These are phyloP conservation scores for Prunella fulvescens DNA, from an alignment of 2,113 vertebrate genomes.

Conservation along the genomic window DNA sequence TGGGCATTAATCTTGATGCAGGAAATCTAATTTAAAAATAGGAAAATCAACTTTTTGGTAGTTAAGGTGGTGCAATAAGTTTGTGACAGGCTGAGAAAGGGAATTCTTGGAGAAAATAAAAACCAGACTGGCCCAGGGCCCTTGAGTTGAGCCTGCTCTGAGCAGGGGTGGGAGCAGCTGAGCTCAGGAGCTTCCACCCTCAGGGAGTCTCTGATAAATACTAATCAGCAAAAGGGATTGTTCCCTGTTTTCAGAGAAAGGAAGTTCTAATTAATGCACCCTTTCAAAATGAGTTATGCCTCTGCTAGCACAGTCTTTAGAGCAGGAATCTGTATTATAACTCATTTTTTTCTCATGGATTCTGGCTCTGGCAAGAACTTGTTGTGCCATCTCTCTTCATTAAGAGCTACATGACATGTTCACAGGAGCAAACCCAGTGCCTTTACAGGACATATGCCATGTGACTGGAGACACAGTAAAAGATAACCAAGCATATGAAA, in stretches of 20 bases:
- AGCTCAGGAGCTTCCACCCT: not conserved
- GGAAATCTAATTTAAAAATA: not conserved
- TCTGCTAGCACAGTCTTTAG: not conserved
- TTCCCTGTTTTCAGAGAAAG: not conserved
- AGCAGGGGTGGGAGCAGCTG: not conserved
- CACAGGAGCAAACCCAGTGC: constrained; percentile 25
- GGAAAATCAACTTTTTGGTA: not conserved
- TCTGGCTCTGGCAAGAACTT: not conserved
- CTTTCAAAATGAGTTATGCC: not conserved
- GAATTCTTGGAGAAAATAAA: not conserved
- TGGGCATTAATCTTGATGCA: not conserved
- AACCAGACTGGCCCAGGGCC: not conserved
- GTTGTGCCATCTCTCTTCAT: constrained; percentile 55
- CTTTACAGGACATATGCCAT: constrained; percentile 37
- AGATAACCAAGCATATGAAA: constrained; percentile 54
- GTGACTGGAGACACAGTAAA: constrained; percentile 25
- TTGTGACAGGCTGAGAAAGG: not conserved
- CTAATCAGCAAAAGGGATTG: not conserved
- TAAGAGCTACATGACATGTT: constrained; percentile 26
- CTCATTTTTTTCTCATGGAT: not conserved
- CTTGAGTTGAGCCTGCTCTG: not conserved
- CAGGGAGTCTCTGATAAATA: not conserved
- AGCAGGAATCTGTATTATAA: not conserved
- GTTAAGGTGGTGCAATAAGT: not conserved
- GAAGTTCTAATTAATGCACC: not conserved